A percentile compares a stretch with the other conserved stretches of the same genome.
Conservation (phyloP, 2,888 invertebrate species). For the Nebria brevicollis region DNA sequence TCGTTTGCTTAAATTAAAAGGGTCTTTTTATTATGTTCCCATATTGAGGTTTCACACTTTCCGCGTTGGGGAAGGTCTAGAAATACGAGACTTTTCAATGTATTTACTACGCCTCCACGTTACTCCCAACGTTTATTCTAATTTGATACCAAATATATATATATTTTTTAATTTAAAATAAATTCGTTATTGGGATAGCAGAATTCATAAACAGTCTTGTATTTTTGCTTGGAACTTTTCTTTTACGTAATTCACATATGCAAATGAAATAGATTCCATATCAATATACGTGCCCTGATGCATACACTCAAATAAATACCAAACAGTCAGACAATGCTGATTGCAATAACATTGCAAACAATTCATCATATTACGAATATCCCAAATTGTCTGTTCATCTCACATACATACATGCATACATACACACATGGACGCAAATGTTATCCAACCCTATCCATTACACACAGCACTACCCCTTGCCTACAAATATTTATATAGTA, state of each 20-base stretch:
- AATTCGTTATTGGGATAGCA: too few species aligned
- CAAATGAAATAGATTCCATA: neutral
- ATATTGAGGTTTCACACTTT: neutral
- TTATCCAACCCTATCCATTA: neutral
- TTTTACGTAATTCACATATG: neutral
- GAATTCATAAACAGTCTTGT: too few species aligned
- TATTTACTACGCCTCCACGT: neutral
- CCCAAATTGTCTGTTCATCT: neutral
- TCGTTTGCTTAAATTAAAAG: slow-evolving; percentile 1
- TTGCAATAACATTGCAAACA: neutral
- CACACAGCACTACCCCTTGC: neutral
- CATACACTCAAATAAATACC: neutral
- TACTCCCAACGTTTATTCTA: too few species aligned
- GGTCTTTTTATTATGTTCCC: neutral
- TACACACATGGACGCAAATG: slow-evolving; percentile 4
- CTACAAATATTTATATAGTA: neutral
- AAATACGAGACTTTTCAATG: neutral
- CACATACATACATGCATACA: slow-evolving; percentile 33
- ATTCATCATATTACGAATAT: neutral
- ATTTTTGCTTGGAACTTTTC: too few species aligned
- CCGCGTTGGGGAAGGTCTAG: neutral
- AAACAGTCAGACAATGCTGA: neutral
- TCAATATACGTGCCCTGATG: neutral
- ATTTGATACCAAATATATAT: too few species aligned
- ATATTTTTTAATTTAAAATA: too few species aligned